Percentiles rank a stretch among this genome's conserved stretches.
These are phyloP conservation scores for Uria aalge DNA, from an alignment of 2,113 vertebrate genomes.

Conservation along the genomic window DNA sequence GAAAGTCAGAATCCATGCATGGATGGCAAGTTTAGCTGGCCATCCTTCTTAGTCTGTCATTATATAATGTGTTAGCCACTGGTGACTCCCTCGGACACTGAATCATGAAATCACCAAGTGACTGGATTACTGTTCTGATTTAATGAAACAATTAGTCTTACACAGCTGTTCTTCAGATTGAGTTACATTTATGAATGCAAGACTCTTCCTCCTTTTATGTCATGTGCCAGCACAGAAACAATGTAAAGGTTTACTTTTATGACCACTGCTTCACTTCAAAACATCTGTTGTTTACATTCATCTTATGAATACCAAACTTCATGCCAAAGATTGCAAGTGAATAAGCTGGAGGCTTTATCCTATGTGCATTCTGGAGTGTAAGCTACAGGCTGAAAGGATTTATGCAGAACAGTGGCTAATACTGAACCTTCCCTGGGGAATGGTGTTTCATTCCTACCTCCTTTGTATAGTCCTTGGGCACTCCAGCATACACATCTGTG, in stretches of 20 bases:
- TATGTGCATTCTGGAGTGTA: background rate
- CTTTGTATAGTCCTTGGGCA: conserved; percentile 87
- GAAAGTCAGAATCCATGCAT: background rate
- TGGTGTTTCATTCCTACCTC: conserved; percentile 72
- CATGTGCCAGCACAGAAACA: background rate
- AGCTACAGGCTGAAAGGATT: background rate
- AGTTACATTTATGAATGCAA: background rate
- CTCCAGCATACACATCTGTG: conserved; percentile 89
- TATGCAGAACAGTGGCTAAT: background rate
- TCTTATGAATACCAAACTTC: background rate
- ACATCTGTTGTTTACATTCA: background rate
- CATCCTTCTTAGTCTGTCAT: background rate
- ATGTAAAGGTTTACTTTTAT: background rate
- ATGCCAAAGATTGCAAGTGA: background rate
- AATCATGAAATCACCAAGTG: background rate
- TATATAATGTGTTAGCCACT: background rate
- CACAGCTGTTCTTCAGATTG: background rate
- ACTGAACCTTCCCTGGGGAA: background rate
- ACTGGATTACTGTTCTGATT: background rate
- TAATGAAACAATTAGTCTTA: background rate
- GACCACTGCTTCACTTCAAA: background rate
- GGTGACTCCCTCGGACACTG: background rate
- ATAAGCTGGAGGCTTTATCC: background rate
- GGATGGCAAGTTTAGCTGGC: background rate
- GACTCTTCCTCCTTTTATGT: background rate